Evolutionary conservation across 2,113 vertebrate genomes (phyloP), one percentile per base, ranked within the genome.

Genomic region (Meleagris gallopavo): DNA sequence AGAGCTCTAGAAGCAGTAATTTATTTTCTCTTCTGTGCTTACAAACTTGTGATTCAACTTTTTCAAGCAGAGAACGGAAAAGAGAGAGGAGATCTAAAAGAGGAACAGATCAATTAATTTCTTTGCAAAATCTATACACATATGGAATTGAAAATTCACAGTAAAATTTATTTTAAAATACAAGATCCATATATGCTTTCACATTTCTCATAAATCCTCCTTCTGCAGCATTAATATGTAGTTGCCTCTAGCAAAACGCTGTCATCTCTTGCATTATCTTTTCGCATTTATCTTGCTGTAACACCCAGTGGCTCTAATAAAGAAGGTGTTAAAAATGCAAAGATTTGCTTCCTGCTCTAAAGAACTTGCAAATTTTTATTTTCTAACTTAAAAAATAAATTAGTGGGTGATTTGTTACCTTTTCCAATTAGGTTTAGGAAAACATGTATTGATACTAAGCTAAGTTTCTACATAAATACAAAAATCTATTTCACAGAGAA

Each of bases 1-100:
- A 94, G 79, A 83, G 41, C 79, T 96, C 78, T 93, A 70, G 91
- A 96, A 95, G 94, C 89, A 86, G 88, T 30, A 86, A 96, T 97
- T 97, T 90, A 61, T 92, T 94, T 96, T 95, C 83, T 96, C 75
- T 70, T 95, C 80, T 94, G 57, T 89, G 74, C 72, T 80, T 95
- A 64, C 45, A 79, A 97, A 87, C 58, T 93, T 92, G 72, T 58
- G 55, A 86, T 86, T 81, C 58, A 83, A 92, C 55, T 57, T 97
- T 96, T 93, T 78, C 12, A 87, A 85, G 64, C 66, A 93, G 66
- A 92, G 34, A 89, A 84, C 27, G 86, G 78, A 60, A 92, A 86
- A 82, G 15, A 71, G 67, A 90, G 90, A 93, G 16, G 21, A 40
- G n/a, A n/a, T 66, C 38, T 6, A 77, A 73, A 74, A 79, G 52